Evolutionary conservation across 2,888 invertebrate species (phyloP).

Genomic region (Lochmaea capreae): DNA sequence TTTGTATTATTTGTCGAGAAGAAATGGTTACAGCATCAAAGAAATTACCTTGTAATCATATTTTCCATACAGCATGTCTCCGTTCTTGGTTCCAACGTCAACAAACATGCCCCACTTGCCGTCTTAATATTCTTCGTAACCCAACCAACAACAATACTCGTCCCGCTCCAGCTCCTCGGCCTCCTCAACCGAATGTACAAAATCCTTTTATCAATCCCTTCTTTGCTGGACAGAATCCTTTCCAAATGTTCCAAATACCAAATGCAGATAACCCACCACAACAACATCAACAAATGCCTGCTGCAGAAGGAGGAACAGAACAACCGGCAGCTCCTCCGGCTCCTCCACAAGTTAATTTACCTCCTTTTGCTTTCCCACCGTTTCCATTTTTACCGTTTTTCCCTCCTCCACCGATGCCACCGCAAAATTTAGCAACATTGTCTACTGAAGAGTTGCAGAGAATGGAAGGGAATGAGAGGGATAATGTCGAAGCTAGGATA

Average conservation of each 20-base stretch:
- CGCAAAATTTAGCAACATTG: conserved; percentile 79
- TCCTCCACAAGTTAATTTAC: conserved; percentile 59
- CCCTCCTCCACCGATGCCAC: conserved; percentile 82
- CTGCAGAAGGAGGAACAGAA: conserved; percentile 18
- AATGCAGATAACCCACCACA: conserved; percentile 46
- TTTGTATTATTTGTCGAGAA: conserved; percentile 97
- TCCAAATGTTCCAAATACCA: conserved; percentile 55
- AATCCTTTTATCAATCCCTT: conserved; percentile 58
- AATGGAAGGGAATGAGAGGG: conserved; percentile 91
- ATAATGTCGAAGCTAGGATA: conserved; percentile 90
- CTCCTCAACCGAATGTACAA: conserved; percentile 19
- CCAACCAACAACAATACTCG: conserved; percentile 45
- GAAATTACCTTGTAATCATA: conserved; percentile 98
- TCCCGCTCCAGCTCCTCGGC: conserved; percentile 49
- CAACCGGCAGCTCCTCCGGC: conserved; percentile 30
- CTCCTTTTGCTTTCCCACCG: conserved; percentile 69
- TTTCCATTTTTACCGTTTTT: conserved; percentile 69
- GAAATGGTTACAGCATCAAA: conserved; percentile 84
- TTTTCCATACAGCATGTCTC: conserved; percentile 97
- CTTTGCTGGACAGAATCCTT: conserved; percentile 55
- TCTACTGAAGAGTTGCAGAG: conserved; percentile 85
- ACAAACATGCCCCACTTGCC: conserved; percentile 99
- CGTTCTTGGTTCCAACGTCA: conserved; percentile 99
- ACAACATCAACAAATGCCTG: conserved; percentile 51
- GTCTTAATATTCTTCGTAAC: conserved; percentile 78